Base-by-base conservation (phyloP, 1,140 invertebrate genomes). In the Calycopis cecrops region DNA sequence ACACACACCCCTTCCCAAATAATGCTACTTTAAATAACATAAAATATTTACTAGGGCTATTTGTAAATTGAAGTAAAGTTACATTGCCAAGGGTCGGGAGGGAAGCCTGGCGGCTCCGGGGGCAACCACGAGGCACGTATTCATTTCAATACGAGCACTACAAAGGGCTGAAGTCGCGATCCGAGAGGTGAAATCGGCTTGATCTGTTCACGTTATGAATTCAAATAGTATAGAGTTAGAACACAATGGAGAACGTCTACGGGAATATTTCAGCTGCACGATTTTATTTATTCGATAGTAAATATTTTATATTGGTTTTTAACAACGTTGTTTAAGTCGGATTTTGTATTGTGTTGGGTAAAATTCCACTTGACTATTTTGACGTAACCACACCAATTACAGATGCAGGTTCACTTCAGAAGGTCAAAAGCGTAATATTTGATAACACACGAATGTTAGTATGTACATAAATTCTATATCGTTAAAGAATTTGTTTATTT, bases 171-270 rank as follows among this genome's bases (percentile, higher is more conserved):
- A n/a, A n/a, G n/a, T 48, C 55, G 47, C 54, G 47, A 57, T 37
- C 18, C 21, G 28, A 51, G 58, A 59, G 50, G 58, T 58, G 58
- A 63, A 62, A 59, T 48, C 49, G 55, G 55, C 38, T 58, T 55
- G 56, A 62, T 55, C 60, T 52, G 53, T 50, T 59, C 48, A 42
- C 49, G 57, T 42, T 57, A 48, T 53, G 47, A 63, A 57, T 57
- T 50, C 53, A 63, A 63, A 63, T 56, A 61, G 14, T 53, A 53
- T 47, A 16, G 34, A 18, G 14, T 17, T 9, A 8, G 21, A 12
- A 40, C 40, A 44, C 40, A 44, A 44, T 44, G 9, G 40, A 9
- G 8, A 28, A 28, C 6, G 6, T 28, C 21, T 28, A 9, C 14
- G 40, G 14, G 40, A 44, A 44, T 44, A 16, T 44, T 44, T 44